Percentiles rank a stretch among this genome's conserved stretches.
phyloP scores from a whole-genome alignment of 2,888 invertebrate genomes.

The Belgica antarctica region DNA sequence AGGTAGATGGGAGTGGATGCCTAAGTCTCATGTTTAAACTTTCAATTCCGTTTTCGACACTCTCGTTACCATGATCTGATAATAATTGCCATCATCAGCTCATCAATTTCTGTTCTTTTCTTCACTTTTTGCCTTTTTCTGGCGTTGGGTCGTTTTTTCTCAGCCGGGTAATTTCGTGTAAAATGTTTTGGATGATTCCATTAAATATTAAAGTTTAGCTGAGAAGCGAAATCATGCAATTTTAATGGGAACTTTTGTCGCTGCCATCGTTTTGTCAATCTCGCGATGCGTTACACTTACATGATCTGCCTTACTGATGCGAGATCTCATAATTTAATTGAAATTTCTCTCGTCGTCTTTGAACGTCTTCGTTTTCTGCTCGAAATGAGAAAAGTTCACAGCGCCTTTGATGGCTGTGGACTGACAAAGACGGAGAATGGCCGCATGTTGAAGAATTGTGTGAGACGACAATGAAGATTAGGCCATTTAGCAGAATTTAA shows the following conservation, averaged over 20 bases:
- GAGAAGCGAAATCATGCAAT: neutral
- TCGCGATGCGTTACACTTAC: neutral
- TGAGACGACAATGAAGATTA: slow-evolving; percentile 6
- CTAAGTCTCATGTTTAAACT: slow-evolving; percentile 8
- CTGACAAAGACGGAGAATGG: neutral
- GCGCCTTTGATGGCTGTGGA: neutral
- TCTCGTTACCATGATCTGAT: slow-evolving; percentile 34
- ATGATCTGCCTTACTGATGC: neutral
- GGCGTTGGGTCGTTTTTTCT: neutral
- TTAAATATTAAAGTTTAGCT: neutral
- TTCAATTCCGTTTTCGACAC: slow-evolving; percentile 31
- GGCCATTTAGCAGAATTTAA: slow-evolving; percentile 1
- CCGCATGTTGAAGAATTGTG: neutral
- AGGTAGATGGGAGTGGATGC: neutral
- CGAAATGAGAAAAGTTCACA: slow-evolving; percentile 8
- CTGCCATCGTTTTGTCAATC: neutral
- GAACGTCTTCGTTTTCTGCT: too few species aligned
- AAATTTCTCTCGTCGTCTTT: too few species aligned
- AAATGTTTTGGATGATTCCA: slow-evolving; percentile 5
- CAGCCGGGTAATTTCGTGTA: slow-evolving; percentile 18
- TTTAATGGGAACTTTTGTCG: neutral
- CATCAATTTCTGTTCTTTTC: slow-evolving; percentile 26
- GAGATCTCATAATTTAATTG: neutral
- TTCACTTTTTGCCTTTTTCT: neutral
- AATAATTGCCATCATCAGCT: slow-evolving; percentile 40